These are phyloP conservation scores for Trichacis sp. DNA, from an alignment of 2,888 invertebrate species.

Conservation along the genomic window DNA sequence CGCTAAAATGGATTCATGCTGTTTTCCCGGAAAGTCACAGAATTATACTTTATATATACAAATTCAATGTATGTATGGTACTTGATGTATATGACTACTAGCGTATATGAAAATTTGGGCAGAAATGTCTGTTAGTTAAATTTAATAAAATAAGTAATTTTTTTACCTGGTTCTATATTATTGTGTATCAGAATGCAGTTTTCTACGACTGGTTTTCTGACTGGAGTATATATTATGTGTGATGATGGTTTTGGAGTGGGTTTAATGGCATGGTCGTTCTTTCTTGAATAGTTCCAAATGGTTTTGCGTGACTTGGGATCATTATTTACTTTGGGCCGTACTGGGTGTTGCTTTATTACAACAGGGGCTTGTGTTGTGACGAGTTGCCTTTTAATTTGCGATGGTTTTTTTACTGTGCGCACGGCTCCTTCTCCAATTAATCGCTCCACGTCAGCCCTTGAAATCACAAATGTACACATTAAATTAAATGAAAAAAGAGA, in stretches of 20 bases:
- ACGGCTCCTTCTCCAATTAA: conserved; percentile 67
- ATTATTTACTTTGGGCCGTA: conserved; percentile 16
- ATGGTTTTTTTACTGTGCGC: conserved; percentile 63
- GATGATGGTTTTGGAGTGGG: conserved; percentile 9
- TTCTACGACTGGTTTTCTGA: conserved; percentile 18
- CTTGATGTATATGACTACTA: too few relatives aligned
- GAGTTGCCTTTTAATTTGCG: conserved; percentile 57
- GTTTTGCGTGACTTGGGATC: conserved; percentile 18
- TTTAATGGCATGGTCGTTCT: background rate
- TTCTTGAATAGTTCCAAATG: conserved; percentile 11
- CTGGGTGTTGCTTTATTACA: conserved; percentile 9
- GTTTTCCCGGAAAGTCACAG: too few relatives aligned
- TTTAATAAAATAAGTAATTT: too few relatives aligned
- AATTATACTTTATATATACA: too few relatives aligned
- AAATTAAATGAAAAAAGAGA: too few relatives aligned
- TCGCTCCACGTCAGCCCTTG: conserved; percentile 63
- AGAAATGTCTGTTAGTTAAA: too few relatives aligned
- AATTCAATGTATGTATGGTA: too few relatives aligned
- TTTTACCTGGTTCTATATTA: conserved; percentile 19
- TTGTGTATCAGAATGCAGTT: conserved; percentile 29
- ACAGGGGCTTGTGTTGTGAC: conserved; percentile 37
- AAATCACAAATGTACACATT: conserved; percentile 37
- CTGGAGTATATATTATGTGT: conserved; percentile 15
- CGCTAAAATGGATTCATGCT: too few relatives aligned
- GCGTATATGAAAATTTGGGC: too few relatives aligned